phyloP scores from a whole-genome alignment of 2,888 invertebrate species.

The Metallyticus violacea region DNA sequence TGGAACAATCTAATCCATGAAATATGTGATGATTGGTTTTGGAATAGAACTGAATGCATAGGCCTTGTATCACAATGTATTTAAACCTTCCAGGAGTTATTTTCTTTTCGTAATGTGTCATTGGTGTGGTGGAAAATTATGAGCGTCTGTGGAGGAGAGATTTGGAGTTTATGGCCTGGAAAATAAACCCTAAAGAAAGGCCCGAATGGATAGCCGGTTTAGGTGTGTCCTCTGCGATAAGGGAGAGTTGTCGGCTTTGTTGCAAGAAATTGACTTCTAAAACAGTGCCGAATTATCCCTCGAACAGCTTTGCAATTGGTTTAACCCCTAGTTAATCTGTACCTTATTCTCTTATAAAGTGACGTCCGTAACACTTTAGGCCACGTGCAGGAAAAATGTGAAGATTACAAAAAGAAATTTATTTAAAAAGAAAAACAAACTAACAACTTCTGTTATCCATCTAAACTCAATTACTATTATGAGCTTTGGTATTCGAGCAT shows the following conservation, averaged over 20 bases:
- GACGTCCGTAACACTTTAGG: too few species aligned
- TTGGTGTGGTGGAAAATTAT: background rate
- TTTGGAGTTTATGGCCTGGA: background rate
- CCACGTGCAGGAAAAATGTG: too few species aligned
- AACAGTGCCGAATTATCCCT: background rate
- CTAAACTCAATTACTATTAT: too few species aligned
- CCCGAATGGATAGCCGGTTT: background rate
- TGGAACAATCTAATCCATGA: too few species aligned
- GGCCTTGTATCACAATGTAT: background rate
- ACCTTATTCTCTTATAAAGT: too few species aligned
- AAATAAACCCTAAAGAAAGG: background rate
- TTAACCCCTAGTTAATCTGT: background rate
- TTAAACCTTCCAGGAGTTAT: background rate
- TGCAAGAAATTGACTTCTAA: background rate
- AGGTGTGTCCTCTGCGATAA: background rate
- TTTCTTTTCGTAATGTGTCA: background rate
- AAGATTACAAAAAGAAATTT: too few species aligned
- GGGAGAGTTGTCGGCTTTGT: background rate
- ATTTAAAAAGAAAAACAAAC: too few species aligned
- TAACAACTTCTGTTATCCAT: too few species aligned
- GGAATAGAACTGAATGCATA: background rate
- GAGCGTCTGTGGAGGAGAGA: background rate
- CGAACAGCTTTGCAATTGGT: background rate
- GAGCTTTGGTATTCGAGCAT: too few species aligned
- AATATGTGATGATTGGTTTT: too few species aligned